These are phyloP conservation scores for Eupithecia pulchellata DNA, from an alignment of 2,888 invertebrate species.

Conservation along the genomic window DNA sequence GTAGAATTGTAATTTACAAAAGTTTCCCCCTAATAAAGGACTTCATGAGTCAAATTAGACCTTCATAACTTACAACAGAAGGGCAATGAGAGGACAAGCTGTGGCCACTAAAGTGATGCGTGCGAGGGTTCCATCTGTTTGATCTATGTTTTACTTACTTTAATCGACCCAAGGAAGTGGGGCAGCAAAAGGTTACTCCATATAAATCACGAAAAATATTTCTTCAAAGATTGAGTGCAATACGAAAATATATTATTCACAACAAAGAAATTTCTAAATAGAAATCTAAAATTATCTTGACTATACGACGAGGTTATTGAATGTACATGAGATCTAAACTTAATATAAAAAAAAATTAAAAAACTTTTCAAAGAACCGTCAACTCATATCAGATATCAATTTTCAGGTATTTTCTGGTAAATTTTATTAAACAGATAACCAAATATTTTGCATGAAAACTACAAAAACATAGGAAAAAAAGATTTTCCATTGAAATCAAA, in stretches of 20 bases:
- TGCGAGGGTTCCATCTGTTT: background rate
- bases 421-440: background rate
- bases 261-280: background rate
- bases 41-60: conserved; percentile 29
- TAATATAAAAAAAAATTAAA: background rate
- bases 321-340: too few relatives aligned
- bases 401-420: background rate
- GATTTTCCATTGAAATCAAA: conserved; percentile 16
- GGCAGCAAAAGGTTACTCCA: background rate
- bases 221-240: background rate
- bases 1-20: conserved; percentile 9
- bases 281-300: background rate
- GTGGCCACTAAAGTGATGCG: background rate
- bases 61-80: background rate
- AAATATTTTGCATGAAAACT: conserved; percentile 21
- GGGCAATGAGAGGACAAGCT: conserved; percentile 4
- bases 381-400: background rate
- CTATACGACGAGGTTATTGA: background rate
- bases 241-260: background rate
- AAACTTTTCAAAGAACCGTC: background rate
- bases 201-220: background rate
- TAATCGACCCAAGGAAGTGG: background rate
- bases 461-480: conserved; percentile 18
- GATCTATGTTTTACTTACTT: conserved; percentile 6
- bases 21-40: conserved; percentile 34